Base-by-base conservation (phyloP, 2,888 invertebrate species). In the Tethea ocularis region DNA sequence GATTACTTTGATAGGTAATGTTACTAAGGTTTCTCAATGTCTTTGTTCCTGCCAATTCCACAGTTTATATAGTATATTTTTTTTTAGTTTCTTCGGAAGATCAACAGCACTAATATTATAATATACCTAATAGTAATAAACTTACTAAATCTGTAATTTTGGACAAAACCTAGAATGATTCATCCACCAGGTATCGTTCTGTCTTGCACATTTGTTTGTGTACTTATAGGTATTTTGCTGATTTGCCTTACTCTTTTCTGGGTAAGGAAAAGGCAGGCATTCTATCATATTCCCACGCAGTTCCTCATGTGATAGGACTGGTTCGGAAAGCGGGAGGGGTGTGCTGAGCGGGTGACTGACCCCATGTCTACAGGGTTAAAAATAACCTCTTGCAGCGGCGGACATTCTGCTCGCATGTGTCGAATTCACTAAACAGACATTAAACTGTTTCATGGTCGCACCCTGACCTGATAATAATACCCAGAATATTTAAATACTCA, bases 381-480 rank as follows among this genome's bases (percentile, higher is more conserved):
- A 92, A 92, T 92, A 92, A 91, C 89, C 83, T 83, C 80, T 80
- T 86, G 85, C 85, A 84, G 82, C 82, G 83, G 81, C 89, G 88
- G 86, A 84, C 90, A 89, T 91, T 92, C 92, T 90, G 92, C 83
- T 91, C 86, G 85, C 92, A 92, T 93, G 87, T 92, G 93, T 91
- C 89, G 91, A 91, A 91, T 92, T 90, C 86, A 91, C 88, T 89
- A 89, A 91, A 90, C 89, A 90, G 88, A 82, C 86, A 87, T 88
- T 88, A 90, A n/a, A 89, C 86, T 89, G 89, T 91, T 92, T 93
- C 93, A 93, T 81, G 92, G 93, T 89, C 93, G 86, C 87, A 81
- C 84, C 86, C 83, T 91, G 91, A 91, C 92, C 91, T 89, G 88
- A 82, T 82, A 87, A 66, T 89, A 70, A 66, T 89, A 86, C 83